Conservation (phyloP, 2,113 vertebrate species). For the Xenopus laevis region DNA sequence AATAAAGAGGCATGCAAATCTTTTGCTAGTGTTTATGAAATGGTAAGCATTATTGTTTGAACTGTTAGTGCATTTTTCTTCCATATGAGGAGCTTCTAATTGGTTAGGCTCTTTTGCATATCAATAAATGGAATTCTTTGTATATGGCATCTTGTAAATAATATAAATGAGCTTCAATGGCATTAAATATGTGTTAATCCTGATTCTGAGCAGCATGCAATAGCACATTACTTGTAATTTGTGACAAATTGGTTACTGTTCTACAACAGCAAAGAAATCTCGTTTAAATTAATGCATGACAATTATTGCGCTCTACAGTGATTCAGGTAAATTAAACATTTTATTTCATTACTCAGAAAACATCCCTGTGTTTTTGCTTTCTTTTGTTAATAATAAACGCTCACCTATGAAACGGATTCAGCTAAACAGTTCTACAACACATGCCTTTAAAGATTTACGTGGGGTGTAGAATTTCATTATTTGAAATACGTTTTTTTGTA, state of each 20-base stretch:
- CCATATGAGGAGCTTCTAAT: background rate
- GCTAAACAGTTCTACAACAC: background rate
- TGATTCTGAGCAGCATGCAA: background rate
- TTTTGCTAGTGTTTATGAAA: no score
- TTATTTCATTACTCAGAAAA: conserved; percentile 9
- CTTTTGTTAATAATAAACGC: background rate
- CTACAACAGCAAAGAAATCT: background rate
- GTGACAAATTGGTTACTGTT: conserved; percentile 33
- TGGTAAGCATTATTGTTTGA: no score
- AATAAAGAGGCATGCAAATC: no score
- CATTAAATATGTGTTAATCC: background rate
- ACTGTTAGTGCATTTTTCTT: no score
- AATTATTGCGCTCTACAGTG: background rate
- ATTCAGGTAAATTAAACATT: conserved; percentile 7
- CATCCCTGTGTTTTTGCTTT: background rate
- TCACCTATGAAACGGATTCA: background rate
- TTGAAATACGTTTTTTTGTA: no score
- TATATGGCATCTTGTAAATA: background rate
- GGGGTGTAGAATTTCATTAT: background rate
- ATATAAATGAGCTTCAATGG: conserved; percentile 5
- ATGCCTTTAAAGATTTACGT: background rate
- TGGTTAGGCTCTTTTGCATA: background rate
- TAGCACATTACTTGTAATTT: background rate
- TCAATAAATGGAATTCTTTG: background rate
- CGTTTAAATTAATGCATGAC: conserved; percentile 8